phyloP scores from a whole-genome alignment of 2,113 vertebrate genomes.

The Daboia siamensis region DNA sequence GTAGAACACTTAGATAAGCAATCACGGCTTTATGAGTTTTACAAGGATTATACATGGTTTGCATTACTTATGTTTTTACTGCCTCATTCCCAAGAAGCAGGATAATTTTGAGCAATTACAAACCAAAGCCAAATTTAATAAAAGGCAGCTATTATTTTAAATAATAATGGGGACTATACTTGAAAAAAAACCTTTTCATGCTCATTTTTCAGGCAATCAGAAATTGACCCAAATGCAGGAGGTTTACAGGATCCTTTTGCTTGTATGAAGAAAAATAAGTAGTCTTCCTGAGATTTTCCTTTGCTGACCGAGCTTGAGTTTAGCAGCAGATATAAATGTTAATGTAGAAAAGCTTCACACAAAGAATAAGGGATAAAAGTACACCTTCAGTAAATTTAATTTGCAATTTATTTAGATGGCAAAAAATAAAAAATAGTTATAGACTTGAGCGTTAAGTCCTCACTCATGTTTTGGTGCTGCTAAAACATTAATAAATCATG shows the following conservation, averaged over 20 bases:
- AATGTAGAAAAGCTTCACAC: background rate
- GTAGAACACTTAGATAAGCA: background rate
- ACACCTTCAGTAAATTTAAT: background rate
- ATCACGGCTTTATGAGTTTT: background rate
- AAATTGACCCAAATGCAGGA: background rate
- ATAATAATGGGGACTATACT: background rate
- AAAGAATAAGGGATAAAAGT: background rate
- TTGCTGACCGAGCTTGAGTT: background rate
- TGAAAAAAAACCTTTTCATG: background rate
- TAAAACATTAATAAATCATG: background rate
- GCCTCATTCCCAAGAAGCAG: background rate
- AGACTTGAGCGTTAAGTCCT: background rate
- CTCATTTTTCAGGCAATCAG: background rate
- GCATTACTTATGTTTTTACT: background rate
- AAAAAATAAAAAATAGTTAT: background rate
- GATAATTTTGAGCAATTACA: background rate
- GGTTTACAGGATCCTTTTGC: background rate
- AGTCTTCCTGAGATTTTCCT: background rate
- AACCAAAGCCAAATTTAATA: background rate
- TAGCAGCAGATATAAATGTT: background rate
- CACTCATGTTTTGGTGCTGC: background rate
- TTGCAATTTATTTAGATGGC: background rate
- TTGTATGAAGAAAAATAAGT: background rate
- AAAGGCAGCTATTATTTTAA: background rate
- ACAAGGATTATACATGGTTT: background rate